Evolutionary conservation across 2,113 vertebrate species (phyloP).

Genomic region (Arizona elegans): DNA sequence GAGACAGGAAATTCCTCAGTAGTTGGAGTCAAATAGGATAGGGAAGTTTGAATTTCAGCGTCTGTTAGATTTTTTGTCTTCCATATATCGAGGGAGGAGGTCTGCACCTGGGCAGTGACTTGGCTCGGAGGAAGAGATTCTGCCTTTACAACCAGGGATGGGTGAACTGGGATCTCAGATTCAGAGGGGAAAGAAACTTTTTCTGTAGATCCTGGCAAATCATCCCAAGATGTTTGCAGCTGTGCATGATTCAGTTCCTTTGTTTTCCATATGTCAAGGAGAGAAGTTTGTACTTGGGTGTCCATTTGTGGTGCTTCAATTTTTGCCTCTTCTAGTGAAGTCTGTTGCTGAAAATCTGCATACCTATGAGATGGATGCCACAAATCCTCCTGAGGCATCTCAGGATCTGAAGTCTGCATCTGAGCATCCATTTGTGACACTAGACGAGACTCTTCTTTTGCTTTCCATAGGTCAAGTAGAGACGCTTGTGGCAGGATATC

Average conservation of each 20-base stretch:
- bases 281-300: neutral
- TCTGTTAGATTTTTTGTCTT: neutral
- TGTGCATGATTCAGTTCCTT: slow-evolving; percentile 12
- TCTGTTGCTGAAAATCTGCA: slow-evolving; percentile 6
- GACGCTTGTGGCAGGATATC: neutral
- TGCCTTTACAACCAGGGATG: neutral
- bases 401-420: neutral
- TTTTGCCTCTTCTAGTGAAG: neutral
- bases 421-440: accelerated
- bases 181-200: neutral
- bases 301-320: neutral
- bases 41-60: slow-evolving; percentile 1
- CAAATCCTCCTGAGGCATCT: neutral
- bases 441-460: neutral
- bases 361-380: neutral
- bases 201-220: neutral
- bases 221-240: slow-evolving; percentile 5
- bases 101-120: neutral
- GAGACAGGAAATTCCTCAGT: neutral
- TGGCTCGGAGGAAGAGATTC: neutral
- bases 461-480: neutral
- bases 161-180: neutral
- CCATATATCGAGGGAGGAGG: neutral
- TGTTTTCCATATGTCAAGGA: slow-evolving; percentile 21
- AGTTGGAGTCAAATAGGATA: neutral